Conservation (phyloP, 2,797 vertebrate genomes). For the Hephaestus fuliginosus region DNA sequence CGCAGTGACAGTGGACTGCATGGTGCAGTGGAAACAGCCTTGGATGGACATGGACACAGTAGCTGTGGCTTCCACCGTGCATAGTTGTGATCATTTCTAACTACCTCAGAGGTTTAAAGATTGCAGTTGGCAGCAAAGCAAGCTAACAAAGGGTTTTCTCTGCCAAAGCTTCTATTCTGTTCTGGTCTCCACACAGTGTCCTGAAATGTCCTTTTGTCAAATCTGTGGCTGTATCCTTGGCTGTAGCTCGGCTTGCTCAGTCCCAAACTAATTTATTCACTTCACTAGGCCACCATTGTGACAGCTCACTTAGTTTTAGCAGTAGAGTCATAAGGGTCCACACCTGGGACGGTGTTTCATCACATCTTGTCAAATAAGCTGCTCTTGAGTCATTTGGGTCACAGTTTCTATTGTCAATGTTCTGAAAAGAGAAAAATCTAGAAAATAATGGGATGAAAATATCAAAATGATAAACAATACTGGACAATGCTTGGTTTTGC, state of each 20-base stretch:
- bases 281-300: conserved; percentile 7
- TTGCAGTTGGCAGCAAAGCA: conserved; percentile 41
- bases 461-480: neutral
- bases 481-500: neutral
- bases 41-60: conserved; percentile 16
- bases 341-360: conserved; percentile 34
- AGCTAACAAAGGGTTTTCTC: conserved; percentile 41
- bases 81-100: conserved; percentile 48
- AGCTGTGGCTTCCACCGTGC: conserved; percentile 37
- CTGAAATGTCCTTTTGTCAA: conserved; percentile 49
- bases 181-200: conserved; percentile 22
- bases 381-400: neutral
- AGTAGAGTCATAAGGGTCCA: conserved; percentile 16
- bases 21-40: conserved; percentile 7
- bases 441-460: neutral
- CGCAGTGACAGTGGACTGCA: neutral
- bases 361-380: conserved; percentile 38
- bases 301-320: conserved; percentile 9
- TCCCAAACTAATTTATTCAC: conserved; percentile 9
- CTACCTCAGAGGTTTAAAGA: conserved; percentile 44
- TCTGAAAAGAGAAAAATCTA: neutral
- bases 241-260: neutral
- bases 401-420: neutral
- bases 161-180: conserved; percentile 41
- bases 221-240: conserved; percentile 21